Evolutionary conservation across 2,797 vertebrate species (phyloP).

Genomic region (Spondyliosoma cantharus): DNA sequence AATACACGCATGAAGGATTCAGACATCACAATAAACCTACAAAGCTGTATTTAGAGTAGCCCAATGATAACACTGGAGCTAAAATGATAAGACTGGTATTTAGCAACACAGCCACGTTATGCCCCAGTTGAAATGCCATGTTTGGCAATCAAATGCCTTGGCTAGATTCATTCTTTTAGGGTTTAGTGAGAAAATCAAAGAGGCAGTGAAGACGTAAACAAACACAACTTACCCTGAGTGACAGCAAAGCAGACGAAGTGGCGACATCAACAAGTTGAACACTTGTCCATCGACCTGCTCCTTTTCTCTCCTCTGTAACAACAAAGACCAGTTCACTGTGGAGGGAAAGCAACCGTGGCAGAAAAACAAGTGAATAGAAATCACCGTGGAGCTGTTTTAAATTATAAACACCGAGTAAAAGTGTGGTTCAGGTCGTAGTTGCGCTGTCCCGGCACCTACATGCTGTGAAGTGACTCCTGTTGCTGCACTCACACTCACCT

Average conservation of each 20-base stretch:
- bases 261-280: conserved; percentile 57
- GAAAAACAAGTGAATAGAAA: not conserved
- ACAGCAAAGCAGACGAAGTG: not conserved
- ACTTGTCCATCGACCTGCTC: conserved; percentile 26
- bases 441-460: not conserved
- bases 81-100: not conserved
- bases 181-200: not conserved
- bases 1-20: not conserved
- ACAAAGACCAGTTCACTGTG: not conserved
- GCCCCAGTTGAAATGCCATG: no score
- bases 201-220: not conserved
- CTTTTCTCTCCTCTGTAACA: not conserved
- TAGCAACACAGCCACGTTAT: not conserved
- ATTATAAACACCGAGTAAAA: not conserved
- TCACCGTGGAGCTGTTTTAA: not conserved
- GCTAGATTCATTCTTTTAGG: not conserved
- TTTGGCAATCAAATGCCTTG: not conserved
- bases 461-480: not conserved
- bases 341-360: not conserved
- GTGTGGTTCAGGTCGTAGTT: not conserved
- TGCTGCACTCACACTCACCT: not conserved
- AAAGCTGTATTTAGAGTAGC: not conserved
- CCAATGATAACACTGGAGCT: not conserved
- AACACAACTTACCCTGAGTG: conserved; percentile 57
- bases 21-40: no score